These are phyloP conservation scores for Oscarella lobularis DNA, from an alignment of 37 sponge, comb jelly and placozoan genomes.

Conservation along the genomic window DNA sequence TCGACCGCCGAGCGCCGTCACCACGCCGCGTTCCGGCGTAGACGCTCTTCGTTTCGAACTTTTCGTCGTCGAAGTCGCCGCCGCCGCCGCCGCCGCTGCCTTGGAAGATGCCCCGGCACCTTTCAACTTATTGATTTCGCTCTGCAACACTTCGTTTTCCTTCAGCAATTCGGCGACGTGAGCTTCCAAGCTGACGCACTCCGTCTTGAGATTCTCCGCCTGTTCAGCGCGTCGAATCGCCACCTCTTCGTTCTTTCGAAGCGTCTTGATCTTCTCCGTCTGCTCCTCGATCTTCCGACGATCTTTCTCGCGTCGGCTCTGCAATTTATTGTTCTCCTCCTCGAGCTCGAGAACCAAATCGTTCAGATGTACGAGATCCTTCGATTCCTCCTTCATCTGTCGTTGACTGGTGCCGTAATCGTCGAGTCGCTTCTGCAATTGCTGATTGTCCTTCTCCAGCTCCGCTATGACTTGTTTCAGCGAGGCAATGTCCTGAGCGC, in stretches of 20 bases:
- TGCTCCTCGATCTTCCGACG: neutral
- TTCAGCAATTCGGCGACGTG: neutral
- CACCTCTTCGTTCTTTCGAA: neutral
- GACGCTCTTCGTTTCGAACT: neutral
- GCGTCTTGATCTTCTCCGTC: neutral
- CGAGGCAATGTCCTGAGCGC: neutral
- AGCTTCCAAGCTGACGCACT: neutral
- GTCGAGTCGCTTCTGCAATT: neutral
- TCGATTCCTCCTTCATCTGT: neutral
- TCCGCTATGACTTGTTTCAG: neutral
- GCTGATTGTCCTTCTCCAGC: neutral
- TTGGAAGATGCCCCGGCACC: neutral
- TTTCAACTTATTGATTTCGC: neutral
- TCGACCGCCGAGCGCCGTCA: neutral
- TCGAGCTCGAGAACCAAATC: neutral
- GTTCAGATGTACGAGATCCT: neutral
- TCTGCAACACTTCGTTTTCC: neutral
- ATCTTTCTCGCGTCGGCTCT: neutral
- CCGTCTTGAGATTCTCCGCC: neutral
- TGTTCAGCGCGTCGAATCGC: neutral
- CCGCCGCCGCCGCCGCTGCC: neutral
- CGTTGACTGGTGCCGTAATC: neutral
- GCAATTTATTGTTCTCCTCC: neutral
- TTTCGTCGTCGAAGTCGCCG: neutral
- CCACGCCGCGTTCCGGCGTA: neutral